These are phyloP conservation scores for Hyles vespertilio DNA, from an alignment of 1,140 invertebrate genomes.

Conservation along the genomic window DNA sequence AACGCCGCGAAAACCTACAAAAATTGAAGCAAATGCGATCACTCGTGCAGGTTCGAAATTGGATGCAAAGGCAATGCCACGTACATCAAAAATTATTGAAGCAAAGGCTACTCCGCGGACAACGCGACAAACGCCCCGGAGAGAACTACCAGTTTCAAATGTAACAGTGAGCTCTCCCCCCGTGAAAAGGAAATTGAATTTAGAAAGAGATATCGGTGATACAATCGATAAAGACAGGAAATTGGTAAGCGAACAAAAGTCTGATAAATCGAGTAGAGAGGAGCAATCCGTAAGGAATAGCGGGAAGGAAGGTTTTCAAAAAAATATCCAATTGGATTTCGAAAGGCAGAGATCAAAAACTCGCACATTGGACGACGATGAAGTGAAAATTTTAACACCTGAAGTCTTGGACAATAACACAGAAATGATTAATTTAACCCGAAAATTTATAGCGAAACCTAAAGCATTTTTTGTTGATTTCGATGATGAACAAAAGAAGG, in stretches of 20 bases:
- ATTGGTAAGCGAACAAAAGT: neutral
- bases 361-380: slow-evolving; percentile 60
- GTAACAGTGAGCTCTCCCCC: slow-evolving; percentile 64
- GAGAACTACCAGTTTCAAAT: slow-evolving; percentile 36
- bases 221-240: neutral
- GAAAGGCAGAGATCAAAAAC: slow-evolving; percentile 53
- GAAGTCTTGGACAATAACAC: slow-evolving; percentile 50
- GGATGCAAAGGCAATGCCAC: slow-evolving; percentile 13
- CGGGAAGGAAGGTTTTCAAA: neutral
- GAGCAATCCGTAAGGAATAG: neutral
- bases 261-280: neutral
- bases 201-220: neutral
- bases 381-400: slow-evolving; percentile 60
- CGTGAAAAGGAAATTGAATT: slow-evolving; percentile 40
- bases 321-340: neutral
- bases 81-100: neutral
- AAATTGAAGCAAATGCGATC: slow-evolving; percentile 8
- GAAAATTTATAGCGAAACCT: slow-evolving; percentile 49
- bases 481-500: slow-evolving; percentile 32
- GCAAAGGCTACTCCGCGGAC: neutral
- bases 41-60: slow-evolving; percentile 6
- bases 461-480: slow-evolving; percentile 65
- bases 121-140: slow-evolving; percentile 13
- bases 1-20: slow-evolving; percentile 3
- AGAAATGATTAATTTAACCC: slow-evolving; percentile 48